A percentile compares a stretch with the other conserved stretches of the same genome.
phyloP scores from a whole-genome alignment of 2,888 invertebrate species.

The Panzeria rudis region DNA sequence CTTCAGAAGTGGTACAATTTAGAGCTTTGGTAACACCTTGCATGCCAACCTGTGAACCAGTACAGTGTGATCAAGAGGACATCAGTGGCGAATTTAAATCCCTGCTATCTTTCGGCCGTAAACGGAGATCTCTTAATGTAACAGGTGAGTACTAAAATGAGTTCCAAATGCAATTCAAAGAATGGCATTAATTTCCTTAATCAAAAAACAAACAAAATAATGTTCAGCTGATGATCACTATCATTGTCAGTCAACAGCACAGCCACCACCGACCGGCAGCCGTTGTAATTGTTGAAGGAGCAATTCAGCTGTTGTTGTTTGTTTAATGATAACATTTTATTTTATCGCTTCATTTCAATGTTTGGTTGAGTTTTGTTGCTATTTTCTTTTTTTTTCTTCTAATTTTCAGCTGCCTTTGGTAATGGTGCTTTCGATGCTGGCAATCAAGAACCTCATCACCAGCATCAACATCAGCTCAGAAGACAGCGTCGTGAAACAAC shows the following conservation, averaged over 20 bases:
- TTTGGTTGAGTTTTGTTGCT: slow-evolving; percentile 51
- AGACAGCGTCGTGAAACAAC: slow-evolving; percentile 79
- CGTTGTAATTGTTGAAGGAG: slow-evolving; percentile 57
- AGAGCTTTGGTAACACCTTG: slow-evolving; percentile 97
- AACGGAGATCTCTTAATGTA: slow-evolving; percentile 87
- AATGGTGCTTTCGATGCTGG: slow-evolving; percentile 48
- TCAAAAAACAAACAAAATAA: slow-evolving; percentile 58
- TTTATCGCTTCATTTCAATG: slow-evolving; percentile 74
- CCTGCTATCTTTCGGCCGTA: slow-evolving; percentile 91
- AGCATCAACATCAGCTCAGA: slow-evolving; percentile 57
- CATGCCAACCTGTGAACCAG: slow-evolving; percentile 96
- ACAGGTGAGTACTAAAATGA: slow-evolving; percentile 78
- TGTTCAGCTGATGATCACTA: slow-evolving; percentile 51
- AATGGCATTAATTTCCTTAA: slow-evolving; percentile 55
- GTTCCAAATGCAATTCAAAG: slow-evolving; percentile 43
- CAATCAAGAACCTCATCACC: slow-evolving; percentile 62
- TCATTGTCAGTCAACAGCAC: slow-evolving; percentile 56
- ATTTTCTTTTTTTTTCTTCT: slow-evolving; percentile 39
- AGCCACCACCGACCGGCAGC: slow-evolving; percentile 40
- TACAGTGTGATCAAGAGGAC: slow-evolving; percentile 93
- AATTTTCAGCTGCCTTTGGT: slow-evolving; percentile 62
- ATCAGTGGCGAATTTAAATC: slow-evolving; percentile 92
- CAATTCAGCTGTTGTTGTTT: slow-evolving; percentile 62
- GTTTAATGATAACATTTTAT: slow-evolving; percentile 74
- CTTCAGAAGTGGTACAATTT: slow-evolving; percentile 97